Conservation (phyloP, 1,140 invertebrate genomes). For the Cephus cinctus region DNA sequence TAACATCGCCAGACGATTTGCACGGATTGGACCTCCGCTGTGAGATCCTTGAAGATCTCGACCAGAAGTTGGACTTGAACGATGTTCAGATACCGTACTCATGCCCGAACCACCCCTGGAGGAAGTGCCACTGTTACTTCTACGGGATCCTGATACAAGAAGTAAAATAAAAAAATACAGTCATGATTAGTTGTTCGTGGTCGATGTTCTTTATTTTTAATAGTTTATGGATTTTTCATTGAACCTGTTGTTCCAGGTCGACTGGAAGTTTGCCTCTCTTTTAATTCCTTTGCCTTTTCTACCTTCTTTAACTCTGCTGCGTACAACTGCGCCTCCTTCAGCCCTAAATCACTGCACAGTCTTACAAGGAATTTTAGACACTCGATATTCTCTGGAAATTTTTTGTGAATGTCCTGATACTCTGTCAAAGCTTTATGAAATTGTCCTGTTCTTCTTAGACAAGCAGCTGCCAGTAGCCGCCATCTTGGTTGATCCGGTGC, state of each 20-base stretch:
- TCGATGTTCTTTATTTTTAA: too few species aligned
- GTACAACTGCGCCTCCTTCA: slow-evolving; percentile 80
- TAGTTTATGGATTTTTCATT: too few species aligned
- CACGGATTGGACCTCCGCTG: slow-evolving; percentile 24
- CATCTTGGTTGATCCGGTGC: slow-evolving; percentile 84
- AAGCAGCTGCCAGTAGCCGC: slow-evolving; percentile 82
- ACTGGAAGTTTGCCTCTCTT: slow-evolving; percentile 61
- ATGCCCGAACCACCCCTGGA: slow-evolving; percentile 59
- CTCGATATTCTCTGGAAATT: slow-evolving; percentile 84
- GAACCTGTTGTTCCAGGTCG: slow-evolving; percentile 54
- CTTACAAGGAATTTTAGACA: slow-evolving; percentile 84
- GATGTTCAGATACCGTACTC: slow-evolving; percentile 54
- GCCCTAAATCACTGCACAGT: slow-evolving; percentile 78
- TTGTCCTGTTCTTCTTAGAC: slow-evolving; percentile 78
- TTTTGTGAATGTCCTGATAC: slow-evolving; percentile 76
- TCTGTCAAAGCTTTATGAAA: slow-evolving; percentile 79
- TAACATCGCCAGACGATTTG: slow-evolving; percentile 19
- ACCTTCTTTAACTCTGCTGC: slow-evolving; percentile 76
- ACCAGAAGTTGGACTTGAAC: slow-evolving; percentile 35
- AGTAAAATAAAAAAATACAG: slow-evolving; percentile 5
- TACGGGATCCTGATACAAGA: slow-evolving; percentile 48
- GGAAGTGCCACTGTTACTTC: slow-evolving; percentile 60
- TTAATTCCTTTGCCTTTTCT: slow-evolving; percentile 76
- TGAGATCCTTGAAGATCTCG: slow-evolving; percentile 33
- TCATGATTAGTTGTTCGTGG: too few species aligned